Conservation (phyloP, 2,113 vertebrate genomes). For the Phasianus colchicus region DNA sequence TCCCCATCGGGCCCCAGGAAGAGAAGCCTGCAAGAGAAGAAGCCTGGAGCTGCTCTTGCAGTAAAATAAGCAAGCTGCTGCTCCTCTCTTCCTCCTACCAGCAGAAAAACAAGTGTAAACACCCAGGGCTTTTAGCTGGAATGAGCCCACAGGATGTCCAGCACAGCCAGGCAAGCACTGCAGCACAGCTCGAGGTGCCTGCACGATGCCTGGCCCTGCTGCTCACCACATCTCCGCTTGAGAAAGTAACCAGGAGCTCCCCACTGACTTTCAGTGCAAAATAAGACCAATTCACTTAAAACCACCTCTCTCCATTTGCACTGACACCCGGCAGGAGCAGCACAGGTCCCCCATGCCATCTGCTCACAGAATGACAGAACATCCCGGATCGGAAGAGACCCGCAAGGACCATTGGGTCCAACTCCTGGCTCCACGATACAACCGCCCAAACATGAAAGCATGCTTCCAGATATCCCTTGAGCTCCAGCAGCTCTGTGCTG, state of each 20-base stretch:
- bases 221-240: not conserved
- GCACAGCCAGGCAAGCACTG: accelerated
- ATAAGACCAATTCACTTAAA: not conserved
- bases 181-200: not conserved
- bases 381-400: too few relatives aligned
- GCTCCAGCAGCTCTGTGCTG: too few relatives aligned
- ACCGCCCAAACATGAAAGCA: too few relatives aligned
- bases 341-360: slow-evolving; percentile 33
- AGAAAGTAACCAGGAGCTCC: not conserved
- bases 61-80: not conserved
- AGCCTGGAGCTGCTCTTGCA: not conserved
- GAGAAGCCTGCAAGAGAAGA: not conserved
- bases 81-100: slow-evolving; percentile 44
- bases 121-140: not conserved
- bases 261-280: not conserved
- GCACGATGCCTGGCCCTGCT: accelerated
- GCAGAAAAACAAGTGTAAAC: not conserved
- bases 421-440: too few relatives aligned
- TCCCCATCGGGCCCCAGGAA: accelerated
- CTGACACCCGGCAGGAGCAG: not conserved
- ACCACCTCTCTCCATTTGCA: not conserved
- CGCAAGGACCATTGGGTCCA: too few relatives aligned
- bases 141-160: not conserved
- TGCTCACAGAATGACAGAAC: not conserved
- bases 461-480: too few relatives aligned